phyloP scores from a whole-genome alignment of 2,888 invertebrate genomes.

The Spodoptera picta region DNA sequence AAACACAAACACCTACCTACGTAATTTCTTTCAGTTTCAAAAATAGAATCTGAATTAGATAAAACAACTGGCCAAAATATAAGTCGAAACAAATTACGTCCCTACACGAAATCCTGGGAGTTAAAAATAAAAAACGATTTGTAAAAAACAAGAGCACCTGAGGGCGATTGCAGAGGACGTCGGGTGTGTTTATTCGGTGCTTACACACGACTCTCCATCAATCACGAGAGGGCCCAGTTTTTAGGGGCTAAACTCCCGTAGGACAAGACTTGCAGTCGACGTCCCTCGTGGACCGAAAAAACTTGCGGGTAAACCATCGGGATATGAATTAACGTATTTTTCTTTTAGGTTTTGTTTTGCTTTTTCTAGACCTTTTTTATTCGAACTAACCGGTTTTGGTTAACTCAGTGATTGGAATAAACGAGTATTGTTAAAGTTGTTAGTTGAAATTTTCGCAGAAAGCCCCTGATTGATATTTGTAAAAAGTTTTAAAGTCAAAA shows the following conservation, averaged over 20 bases:
- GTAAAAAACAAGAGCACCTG: conserved; percentile 76
- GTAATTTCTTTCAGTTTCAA: neutral
- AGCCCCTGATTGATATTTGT: neutral
- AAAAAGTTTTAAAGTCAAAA: neutral
- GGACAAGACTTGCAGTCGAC: conserved; percentile 71
- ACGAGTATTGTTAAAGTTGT: neutral
- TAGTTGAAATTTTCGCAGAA: neutral
- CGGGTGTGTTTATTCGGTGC: conserved; percentile 80
- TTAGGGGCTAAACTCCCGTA: conserved; percentile 78
- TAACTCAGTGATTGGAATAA: conserved; percentile 1
- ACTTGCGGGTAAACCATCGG: conserved; percentile 62
- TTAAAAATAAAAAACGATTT: conserved; percentile 54
- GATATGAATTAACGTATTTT: conserved; percentile 67
- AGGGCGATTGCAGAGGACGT: conserved; percentile 74
- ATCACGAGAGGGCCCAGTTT: conserved; percentile 80
- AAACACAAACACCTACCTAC: neutral
- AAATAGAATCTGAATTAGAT: neutral
- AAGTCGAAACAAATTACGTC: conserved; percentile 30
- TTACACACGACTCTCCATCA: conserved; percentile 80
- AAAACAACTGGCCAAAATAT: conserved; percentile 1
- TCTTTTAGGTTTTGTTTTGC: conserved; percentile 41
- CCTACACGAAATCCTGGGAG: conserved; percentile 50
- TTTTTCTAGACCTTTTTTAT: conserved; percentile 13
- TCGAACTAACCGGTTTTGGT: conserved; percentile 5
- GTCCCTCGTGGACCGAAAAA: conserved; percentile 70